Conservation (phyloP, 2,113 vertebrate species). For the Etia nguti region DNA sequence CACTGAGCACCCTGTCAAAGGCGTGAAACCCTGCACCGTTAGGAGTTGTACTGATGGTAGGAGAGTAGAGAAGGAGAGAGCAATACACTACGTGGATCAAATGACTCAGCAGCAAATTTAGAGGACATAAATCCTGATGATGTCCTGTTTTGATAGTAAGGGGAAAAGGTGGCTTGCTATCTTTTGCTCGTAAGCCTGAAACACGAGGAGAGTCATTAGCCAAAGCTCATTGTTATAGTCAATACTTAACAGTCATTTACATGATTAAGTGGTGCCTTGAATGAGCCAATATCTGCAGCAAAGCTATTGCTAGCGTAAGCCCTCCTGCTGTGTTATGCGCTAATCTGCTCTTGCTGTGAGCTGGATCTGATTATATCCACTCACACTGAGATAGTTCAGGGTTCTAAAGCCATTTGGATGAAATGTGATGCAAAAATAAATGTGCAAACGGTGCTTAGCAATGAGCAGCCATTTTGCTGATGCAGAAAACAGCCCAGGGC, state of each 20-base stretch:
- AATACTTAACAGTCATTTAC: neutral
- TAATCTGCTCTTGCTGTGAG: neutral
- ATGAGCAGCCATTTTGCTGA: constrained; percentile 50
- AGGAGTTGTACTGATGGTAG: neutral
- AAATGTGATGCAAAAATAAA: neutral
- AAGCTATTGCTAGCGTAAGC: neutral
- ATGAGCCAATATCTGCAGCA: neutral
- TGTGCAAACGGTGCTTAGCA: neutral
- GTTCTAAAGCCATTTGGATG: neutral
- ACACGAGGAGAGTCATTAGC: neutral
- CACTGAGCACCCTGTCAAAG: neutral
- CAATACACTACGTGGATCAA: constrained; percentile 28
- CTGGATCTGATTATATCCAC: neutral
- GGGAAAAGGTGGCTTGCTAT: neutral
- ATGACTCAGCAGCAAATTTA: constrained; percentile 11
- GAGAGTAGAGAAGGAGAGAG: constrained; percentile 2
- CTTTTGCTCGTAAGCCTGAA: neutral
- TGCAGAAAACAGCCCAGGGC: constrained; percentile 13
- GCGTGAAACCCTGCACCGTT: neutral
- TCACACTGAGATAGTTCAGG: neutral
- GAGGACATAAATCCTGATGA: neutral
- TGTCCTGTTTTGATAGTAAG: neutral
- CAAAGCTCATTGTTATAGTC: neutral
- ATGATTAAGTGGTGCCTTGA: neutral
- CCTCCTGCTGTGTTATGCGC: neutral